These are phyloP conservation scores for Alcedo atthis DNA, from an alignment of 2,797 vertebrate species.

Conservation along the genomic window DNA sequence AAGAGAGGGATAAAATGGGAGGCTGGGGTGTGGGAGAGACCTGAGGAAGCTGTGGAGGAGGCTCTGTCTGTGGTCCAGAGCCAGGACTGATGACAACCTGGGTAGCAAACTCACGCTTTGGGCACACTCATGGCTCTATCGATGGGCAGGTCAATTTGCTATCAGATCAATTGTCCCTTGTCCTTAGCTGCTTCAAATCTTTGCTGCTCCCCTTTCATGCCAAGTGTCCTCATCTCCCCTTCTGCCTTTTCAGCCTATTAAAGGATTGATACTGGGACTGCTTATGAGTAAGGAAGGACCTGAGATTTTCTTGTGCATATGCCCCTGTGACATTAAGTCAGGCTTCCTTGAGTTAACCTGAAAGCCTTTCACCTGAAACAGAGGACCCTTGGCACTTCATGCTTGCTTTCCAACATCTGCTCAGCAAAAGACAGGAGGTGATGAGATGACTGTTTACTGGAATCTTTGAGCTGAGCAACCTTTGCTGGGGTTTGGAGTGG, in stretches of 20 bases:
- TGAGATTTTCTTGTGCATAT: not conserved
- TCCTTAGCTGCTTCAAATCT: not conserved
- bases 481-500: not conserved
- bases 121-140: not conserved
- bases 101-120: not conserved
- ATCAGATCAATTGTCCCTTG: not conserved
- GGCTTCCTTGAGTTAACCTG: not conserved
- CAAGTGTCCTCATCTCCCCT: not conserved
- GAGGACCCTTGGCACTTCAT: not conserved
- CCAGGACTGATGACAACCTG: not conserved
- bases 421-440: not conserved
- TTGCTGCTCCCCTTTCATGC: not conserved
- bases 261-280: not conserved
- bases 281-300: not conserved
- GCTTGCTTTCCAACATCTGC: not conserved
- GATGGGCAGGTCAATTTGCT: not conserved
- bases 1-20: not conserved
- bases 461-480: not conserved
- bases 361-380: not conserved
- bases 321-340: not conserved
- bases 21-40: not conserved
- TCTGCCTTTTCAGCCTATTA: not conserved
- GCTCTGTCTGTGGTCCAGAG: not conserved
- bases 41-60: not conserved
- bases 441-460: not conserved